Percentiles rank a stretch among this genome's conserved stretches.
phyloP scores from a whole-genome alignment of 2,113 vertebrate species.

The Prunella fulvescens region DNA sequence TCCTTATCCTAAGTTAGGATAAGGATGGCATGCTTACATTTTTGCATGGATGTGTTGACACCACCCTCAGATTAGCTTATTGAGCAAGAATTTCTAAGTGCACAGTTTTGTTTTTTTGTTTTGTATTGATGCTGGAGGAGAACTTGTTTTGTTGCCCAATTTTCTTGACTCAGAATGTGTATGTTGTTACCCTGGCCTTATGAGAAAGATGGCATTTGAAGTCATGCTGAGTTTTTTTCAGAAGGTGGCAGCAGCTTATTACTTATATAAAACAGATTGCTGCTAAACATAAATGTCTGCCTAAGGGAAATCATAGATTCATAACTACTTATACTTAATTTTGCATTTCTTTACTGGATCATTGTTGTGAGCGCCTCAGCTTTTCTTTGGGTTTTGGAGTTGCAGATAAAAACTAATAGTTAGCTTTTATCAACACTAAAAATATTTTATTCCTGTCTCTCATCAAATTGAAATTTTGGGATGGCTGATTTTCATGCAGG shows the following conservation, averaged over 20 bases:
- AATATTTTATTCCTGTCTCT: neutral
- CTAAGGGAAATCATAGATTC: neutral
- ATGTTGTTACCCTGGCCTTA: neutral
- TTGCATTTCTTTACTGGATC: neutral
- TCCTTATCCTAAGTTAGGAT: neutral
- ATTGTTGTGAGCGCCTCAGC: neutral
- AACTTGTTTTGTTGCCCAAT: neutral
- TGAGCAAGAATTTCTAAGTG: neutral
- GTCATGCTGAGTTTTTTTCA: slow-evolving; percentile 34
- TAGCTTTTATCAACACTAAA: neutral
- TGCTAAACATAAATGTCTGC: neutral
- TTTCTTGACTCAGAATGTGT: neutral
- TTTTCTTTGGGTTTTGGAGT: neutral
- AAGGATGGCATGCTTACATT: neutral
- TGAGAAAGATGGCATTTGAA: neutral
- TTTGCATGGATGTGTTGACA: neutral
- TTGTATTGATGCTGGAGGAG: neutral
- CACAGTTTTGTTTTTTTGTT: neutral
- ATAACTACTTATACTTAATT: neutral
- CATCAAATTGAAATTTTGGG: neutral
- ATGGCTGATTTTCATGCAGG: neutral
- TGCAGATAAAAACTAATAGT: neutral
- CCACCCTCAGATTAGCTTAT: neutral
- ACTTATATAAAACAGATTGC: neutral
- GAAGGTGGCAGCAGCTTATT: slow-evolving; percentile 66